phyloP scores from a whole-genome alignment of 2,888 invertebrate genomes.

The Caenorhabditis wallacei region DNA sequence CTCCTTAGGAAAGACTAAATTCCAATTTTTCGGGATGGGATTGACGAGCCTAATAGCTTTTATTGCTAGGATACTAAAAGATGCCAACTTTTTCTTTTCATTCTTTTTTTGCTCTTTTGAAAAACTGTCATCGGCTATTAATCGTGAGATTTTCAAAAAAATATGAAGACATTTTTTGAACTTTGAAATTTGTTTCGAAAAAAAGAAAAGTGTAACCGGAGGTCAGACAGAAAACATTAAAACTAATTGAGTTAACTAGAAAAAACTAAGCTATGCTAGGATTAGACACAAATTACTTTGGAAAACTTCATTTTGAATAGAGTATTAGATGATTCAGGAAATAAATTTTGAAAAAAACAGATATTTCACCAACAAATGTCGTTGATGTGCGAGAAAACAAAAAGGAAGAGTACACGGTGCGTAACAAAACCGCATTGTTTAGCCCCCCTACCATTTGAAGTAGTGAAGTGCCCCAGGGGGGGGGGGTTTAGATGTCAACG shows the following conservation, averaged over 20 bases:
- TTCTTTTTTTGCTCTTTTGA: not conserved
- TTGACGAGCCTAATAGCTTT: not conserved
- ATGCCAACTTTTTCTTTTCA: not conserved
- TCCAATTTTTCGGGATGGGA: conserved; percentile 4
- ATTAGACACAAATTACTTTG: too few relatives aligned
- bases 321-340: too few relatives aligned
- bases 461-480: conserved; percentile 15
- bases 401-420: conserved; percentile 36
- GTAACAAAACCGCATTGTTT: conserved; percentile 43
- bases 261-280: too few relatives aligned
- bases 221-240: too few relatives aligned
- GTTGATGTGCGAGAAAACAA: conserved; percentile 30
- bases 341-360: not conserved
- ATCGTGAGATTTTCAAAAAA: not conserved
- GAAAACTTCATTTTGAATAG: too few relatives aligned
- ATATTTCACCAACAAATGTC: not conserved
- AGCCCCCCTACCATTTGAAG: conserved; percentile 32
- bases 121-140: too few relatives aligned
- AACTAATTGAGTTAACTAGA: too few relatives aligned
- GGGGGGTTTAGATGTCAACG: conserved; percentile 29
- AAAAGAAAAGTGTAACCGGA: not conserved
- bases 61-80: conserved; percentile 7
- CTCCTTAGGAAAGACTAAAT: conserved; percentile 1
- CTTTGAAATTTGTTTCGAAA: too few relatives aligned
- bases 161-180: not conserved